Evolutionary conservation across 1,140 invertebrate species (phyloP), one percentile per base, ranked within the genome.

Genomic region (Anagrus nilaparvatae): DNA sequence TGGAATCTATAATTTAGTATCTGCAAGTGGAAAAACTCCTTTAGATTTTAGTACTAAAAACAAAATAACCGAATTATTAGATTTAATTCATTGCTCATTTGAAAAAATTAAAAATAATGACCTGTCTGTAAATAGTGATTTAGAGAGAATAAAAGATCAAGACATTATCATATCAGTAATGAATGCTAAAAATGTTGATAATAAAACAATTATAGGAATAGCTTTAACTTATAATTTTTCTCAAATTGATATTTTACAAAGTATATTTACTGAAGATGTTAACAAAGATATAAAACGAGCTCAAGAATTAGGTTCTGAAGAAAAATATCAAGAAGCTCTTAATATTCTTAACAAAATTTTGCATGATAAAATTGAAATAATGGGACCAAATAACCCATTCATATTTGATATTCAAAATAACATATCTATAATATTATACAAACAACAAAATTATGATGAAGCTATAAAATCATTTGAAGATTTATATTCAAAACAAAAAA

Each of bases 81-180:
- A 24, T 24, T 32, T 21, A 31, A 40, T 31, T 6, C 21, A 24
- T 3, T 28, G 29, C n/a, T 44, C 38, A 27, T 48, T 48, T 18
- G 14, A 19, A 13, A 31, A 43, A 12, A 29, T 42, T 39, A 35
- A 35, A 44, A 13, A 19, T 12, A 27, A 33, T 17, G 19, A 40
- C 23, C 2, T n/a, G 3, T 6, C 12, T 4, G 9, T 40, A 5
- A 40, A 32, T 18, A 4, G 7, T 17, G 39, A 40, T 3, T 23
- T 40, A 1, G 18, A 25, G 4, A 10, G 6, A 12, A 40, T 32
- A 17, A 31, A 40, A 4, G 30, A 32, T 24, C 16, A 24, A n/a
- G 21, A 32, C n/a, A 40, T 6, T n/a, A 17, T 40, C 2, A 32
- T 23, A 24, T 28, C 29, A 25, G 13, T 40, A 10, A 40, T 40